Base-by-base conservation (phyloP, 1,140 invertebrate genomes). In the Trypoxylus dichotomus region DNA sequence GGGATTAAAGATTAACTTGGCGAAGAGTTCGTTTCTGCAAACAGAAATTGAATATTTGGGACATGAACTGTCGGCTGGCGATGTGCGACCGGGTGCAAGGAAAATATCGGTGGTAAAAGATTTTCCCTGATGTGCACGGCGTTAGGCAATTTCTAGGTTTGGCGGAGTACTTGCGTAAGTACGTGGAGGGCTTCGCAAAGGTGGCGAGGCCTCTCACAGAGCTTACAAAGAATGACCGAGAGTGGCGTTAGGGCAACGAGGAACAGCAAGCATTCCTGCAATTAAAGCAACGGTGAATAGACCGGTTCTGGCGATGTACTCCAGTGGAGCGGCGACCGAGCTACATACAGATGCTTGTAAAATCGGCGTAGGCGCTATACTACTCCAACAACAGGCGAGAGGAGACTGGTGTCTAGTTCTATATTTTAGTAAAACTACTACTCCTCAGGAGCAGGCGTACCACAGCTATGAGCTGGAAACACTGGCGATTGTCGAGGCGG, bases 391-490 rank as follows among this genome's bases (percentile, higher is more conserved):
- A 76, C 43, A 60, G n/a, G 13, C 24, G 6, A n/a, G 27, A 21
- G 47, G 75, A n/a, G 47, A 58, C 5, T 60, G 24, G 27, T 6
- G 47, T 27, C 47, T 47, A 8, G n/a, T 41, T 0, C 60, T 74
- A 19, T 74, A 74, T 47, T 42, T 42, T 19, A 74, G 73, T 19
- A 19, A 25, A 19, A 41, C 27, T 15, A 74, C 73, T 3, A 42
- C 37, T 24, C 19, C 15, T 3, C 37, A 25, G 5, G 73, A 74
- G 19, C 21, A 24, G 13, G 10, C 11, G 42, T 74, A 74, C 24
- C 73, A 42, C 27, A 74, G 73, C 5, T 83, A 82, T 72, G 82
- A 83, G 75, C 81, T 80, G 1, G 81, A 77, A 82, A 58, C 80
- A 81, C 54, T 76, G 79, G 32, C n/a, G 82, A 21, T 83, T 80